phyloP scores from a whole-genome alignment of 1,140 invertebrate genomes.

The Tenebrio molitor region DNA sequence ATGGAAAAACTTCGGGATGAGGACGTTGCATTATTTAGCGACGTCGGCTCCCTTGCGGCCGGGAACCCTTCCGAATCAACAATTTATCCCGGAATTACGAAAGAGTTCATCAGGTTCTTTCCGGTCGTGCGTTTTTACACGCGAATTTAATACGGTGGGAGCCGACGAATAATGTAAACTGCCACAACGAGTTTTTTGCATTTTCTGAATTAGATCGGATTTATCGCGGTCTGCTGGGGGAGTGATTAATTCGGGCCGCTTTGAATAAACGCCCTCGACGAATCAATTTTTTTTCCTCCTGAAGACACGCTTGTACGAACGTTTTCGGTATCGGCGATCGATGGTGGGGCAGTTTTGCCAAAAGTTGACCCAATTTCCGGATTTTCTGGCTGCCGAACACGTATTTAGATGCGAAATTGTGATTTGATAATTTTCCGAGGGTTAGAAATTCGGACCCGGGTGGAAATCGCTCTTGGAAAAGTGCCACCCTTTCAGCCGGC shows the following conservation, averaged over 20 bases:
- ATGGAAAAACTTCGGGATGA: constrained; percentile 30
- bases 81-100: constrained; percentile 37
- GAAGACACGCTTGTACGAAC: constrained; percentile 3
- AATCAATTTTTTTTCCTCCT: constrained; percentile 27
- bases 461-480: no score
- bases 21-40: constrained; percentile 13
- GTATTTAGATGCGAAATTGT: no score
- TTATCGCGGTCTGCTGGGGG: background rate
- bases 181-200: constrained; percentile 19
- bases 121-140: constrained; percentile 27
- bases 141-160: constrained; percentile 15
- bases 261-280: constrained; percentile 11
- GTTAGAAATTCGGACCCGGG: no score
- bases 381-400: no score
- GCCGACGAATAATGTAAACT: constrained; percentile 10
- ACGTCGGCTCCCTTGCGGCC: constrained; percentile 14
- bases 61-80: constrained; percentile 25
- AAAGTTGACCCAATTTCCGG: constrained; percentile 11
- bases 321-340: background rate
- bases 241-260: constrained; percentile 8
- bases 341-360: background rate
- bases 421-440: no score
- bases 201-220: constrained; percentile 30
- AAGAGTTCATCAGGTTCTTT: constrained; percentile 39
- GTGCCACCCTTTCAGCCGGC: no score